Evolutionary conservation across 2,888 invertebrate species (phyloP), one percentile per base, ranked within the genome.

Genomic region (Laothoe populi): DNA sequence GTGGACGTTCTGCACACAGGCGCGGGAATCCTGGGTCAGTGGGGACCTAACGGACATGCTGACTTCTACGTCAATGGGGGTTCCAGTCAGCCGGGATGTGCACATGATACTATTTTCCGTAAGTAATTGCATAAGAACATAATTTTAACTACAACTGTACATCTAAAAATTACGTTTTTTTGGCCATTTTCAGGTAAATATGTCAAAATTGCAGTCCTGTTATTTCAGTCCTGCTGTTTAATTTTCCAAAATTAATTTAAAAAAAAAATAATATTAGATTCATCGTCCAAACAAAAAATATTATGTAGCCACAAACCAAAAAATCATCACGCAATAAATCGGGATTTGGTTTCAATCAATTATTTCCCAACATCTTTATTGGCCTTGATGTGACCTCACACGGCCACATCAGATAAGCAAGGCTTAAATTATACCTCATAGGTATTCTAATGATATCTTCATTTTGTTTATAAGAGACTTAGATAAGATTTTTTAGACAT

Each of bases 61-160:
- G 97, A 97, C 83, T 97, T 97, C 84, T 97, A 97, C 83, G 96
- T 97, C 58, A 97, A 97, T 77, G 97, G 97, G 0, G 96, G 97
- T 24, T 97, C 97, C 38, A 96, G 97, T 77, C 97, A 97, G 75
- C 97, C 97, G 0, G 97, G 97, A 65, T 97, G 97, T 81, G 96
- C 96, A 2, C 96, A 96, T 63, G 94, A 96, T 65, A 97, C 97
- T 0, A 93, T 97, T 57, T 96, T 97, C 76, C 96, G 97, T 97
- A 94, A 95, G 95, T 88, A 40, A 21, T 57, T 1, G 1, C 8
- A 35, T 35, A 4, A 38, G n/a, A n/a, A n/a, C n/a, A n/a, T n/a
- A n/a, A n/a, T n/a, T n/a, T n/a, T n/a, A n/a, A n/a, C n/a, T n/a
- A n/a, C n/a, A n/a, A n/a, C n/a, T n/a, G n/a, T n/a, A n/a, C n/a